Evolutionary conservation across 2,888 invertebrate genomes (phyloP), one percentile per base, ranked within the genome.

Genomic region (Cataglyphis livida): DNA sequence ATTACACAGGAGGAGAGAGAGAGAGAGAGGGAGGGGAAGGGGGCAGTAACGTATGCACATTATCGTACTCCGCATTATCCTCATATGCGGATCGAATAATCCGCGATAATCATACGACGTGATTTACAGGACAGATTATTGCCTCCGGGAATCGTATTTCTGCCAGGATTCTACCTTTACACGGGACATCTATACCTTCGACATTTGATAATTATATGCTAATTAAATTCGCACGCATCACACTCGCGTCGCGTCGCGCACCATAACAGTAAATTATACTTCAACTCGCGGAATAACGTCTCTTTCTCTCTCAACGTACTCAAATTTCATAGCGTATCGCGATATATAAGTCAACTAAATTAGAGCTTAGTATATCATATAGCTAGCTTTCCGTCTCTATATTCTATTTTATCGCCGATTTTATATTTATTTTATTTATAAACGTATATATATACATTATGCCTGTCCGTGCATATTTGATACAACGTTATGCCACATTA

Each of bases 141-240:
- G 88, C 87, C 88, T 74, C 78, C 78, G 84, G 87, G 78, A 75
- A 78, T 81, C 62, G 86, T 86, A 88, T 88, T 83, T 83, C 83
- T 73, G 84, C 57, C 70, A 61, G 51, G 81, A 81, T 78, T 76
- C 51, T 86, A 68, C 59, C 65, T 73, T 54, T 61, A 10, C 79
- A 68, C 25, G 68, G 54, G 82, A 88, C 86, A 84, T 83, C 81
- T 83, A 28, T 54, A 84, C 87, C 86, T 88, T 88, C 78, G 89
- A 88, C 89, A 87, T 88, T 88, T 88, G 76, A 88, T 88, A 88
- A 88, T 87, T 85, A 87, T 88, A 88, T 88, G 88, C 85, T 88
- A 88, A 88, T 88, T 88, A 88, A 88, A 88, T 88, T 84, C 85
- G 59, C 81, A 81, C 78, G 81, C 75, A 81, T 83, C 82, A 76